Conservation (phyloP, 2,888 invertebrate species). For the Kryphioiulus occultus region DNA sequence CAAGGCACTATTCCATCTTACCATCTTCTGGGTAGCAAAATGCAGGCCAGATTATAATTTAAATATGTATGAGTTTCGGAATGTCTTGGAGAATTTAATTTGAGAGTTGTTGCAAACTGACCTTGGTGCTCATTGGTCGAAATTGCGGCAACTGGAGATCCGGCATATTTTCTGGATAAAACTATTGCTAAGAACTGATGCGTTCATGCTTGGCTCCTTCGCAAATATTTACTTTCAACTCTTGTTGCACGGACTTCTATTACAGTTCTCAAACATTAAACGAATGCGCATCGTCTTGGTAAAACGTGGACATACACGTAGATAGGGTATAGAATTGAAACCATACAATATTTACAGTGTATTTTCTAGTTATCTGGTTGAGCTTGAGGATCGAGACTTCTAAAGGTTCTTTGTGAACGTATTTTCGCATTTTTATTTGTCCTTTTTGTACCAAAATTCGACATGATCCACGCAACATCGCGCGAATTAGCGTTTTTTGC, state of each 20-base stretch:
- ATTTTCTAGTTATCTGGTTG: background rate
- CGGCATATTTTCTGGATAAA: background rate
- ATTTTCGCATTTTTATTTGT: too few species aligned
- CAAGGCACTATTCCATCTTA: background rate
- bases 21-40: background rate
- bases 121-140: too few species aligned
- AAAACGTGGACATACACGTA: background rate
- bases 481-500: background rate
- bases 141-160: background rate
- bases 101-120: background rate
- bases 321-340: background rate
- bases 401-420: too few species aligned
- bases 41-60: background rate
- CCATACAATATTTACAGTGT: background rate
- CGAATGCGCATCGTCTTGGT: background rate
- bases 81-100: background rate
- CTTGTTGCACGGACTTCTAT: background rate
- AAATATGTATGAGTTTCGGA: background rate
- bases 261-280: background rate
- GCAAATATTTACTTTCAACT: background rate
- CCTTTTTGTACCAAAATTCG: background rate
- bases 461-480: background rate
- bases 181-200: background rate
- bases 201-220: background rate
- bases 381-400: background rate